Evolutionary conservation across 2,888 invertebrate genomes (phyloP).

Genomic region (Tiliacea citrago): DNA sequence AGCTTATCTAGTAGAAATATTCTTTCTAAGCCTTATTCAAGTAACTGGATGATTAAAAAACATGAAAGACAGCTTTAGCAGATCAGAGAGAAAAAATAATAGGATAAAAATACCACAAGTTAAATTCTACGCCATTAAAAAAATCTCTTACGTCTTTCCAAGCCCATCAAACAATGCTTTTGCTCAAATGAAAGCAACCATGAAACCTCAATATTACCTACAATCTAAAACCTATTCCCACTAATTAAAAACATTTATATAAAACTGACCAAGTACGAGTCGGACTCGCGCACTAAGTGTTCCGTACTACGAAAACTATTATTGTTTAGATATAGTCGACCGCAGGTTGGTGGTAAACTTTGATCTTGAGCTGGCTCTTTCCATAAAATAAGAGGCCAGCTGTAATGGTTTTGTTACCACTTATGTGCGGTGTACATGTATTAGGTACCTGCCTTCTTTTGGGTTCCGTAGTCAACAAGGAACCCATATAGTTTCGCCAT

Average conservation of each 20-base stretch:
- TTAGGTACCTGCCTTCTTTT: too few relatives aligned
- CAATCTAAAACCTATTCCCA: slow-evolving; percentile 44
- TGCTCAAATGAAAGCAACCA: slow-evolving; percentile 20
- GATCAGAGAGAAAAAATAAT: not conserved
- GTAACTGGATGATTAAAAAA: not conserved
- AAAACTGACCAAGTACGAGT: not conserved
- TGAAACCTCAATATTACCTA: not conserved
- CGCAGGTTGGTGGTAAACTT: not conserved
- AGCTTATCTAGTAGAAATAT: not conserved
- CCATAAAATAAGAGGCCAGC: not conserved
- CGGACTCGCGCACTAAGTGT: not conserved
- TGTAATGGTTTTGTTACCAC: not conserved
- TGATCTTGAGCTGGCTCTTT: not conserved
- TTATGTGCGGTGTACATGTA: too few relatives aligned
- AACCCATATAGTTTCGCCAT: too few relatives aligned
- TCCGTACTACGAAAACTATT: not conserved
- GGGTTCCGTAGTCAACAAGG: too few relatives aligned
- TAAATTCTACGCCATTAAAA: not conserved
- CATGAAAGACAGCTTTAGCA: not conserved
- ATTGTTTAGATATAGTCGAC: not conserved
- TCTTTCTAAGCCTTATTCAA: not conserved
- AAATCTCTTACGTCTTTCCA: slow-evolving; percentile 8
- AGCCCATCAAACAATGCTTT: slow-evolving; percentile 22
- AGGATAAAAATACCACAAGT: not conserved
- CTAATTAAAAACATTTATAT: slow-evolving; percentile 56